These are phyloP conservation scores for Cordylochernes scorpioides DNA, from an alignment of 2,888 invertebrate genomes.

Conservation along the genomic window DNA sequence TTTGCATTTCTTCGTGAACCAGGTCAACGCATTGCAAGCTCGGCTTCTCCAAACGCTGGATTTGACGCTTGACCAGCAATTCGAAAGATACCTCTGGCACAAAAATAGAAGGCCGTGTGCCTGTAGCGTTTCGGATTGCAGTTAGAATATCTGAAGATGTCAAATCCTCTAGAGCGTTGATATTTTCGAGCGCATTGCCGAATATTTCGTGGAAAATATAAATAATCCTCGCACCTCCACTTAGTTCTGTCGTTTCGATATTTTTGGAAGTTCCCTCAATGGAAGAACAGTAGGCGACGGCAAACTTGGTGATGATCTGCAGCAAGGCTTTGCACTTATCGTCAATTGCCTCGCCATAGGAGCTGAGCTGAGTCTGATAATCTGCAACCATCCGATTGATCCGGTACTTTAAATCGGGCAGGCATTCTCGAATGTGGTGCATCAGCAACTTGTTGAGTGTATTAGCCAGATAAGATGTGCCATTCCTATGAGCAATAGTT, in stretches of 20 bases:
- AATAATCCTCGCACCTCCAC: slow-evolving; percentile 96
- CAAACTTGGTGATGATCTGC: slow-evolving; percentile 96
- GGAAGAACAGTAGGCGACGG: slow-evolving; percentile 87
- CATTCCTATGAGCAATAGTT: slow-evolving; percentile 79
- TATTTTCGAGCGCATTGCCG: slow-evolving; percentile 68
- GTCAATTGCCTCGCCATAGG: slow-evolving; percentile 87
- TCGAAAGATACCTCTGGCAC: slow-evolving; percentile 70
- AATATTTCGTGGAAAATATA: slow-evolving; percentile 99
- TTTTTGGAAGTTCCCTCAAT: slow-evolving; percentile 93
- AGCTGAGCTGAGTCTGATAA: slow-evolving; percentile 77
- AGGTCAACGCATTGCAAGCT: slow-evolving; percentile 87
- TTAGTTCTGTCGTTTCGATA: slow-evolving; percentile 89
- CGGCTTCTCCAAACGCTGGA: slow-evolving; percentile 80
- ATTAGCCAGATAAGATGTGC: slow-evolving; percentile 84
- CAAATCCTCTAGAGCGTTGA: slow-evolving; percentile 73
- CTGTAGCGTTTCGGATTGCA: slow-evolving; percentile 90
- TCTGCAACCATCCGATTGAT: slow-evolving; percentile 95
- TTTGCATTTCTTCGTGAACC: slow-evolving; percentile 96
- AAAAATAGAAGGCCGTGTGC: slow-evolving; percentile 29
- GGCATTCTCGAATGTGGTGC: slow-evolving; percentile 95
- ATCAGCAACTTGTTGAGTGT: slow-evolving; percentile 79
- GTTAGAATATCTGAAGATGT: slow-evolving; percentile 88
- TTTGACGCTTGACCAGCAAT: slow-evolving; percentile 85
- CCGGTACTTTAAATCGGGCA: slow-evolving; percentile 91
- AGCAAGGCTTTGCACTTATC: slow-evolving; percentile 85